Conservation (phyloP, 2,888 invertebrate genomes). For the Orthosia cruda region DNA sequence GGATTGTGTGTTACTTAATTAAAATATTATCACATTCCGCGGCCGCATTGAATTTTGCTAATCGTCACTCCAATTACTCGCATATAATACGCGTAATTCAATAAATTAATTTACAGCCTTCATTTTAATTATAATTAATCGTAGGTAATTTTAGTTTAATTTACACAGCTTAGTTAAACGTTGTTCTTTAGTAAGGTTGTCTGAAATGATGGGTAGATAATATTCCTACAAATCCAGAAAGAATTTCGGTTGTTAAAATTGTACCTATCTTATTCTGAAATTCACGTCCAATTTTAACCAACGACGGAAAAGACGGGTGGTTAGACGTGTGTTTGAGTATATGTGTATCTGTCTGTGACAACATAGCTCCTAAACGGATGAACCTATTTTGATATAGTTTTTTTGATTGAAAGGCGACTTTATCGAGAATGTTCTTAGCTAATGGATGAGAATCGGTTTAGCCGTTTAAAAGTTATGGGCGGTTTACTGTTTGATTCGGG, state of each 20-base stretch:
- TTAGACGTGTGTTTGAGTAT: no score
- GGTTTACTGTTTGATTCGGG: no score
- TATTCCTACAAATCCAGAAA: no score
- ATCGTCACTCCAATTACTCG: conserved; percentile 7
- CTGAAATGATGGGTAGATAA: neutral
- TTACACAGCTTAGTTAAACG: neutral
- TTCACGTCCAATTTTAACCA: neutral
- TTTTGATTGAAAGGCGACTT: no score
- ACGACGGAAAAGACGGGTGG: no score
- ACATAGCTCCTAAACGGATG: no score
- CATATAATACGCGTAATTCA: conserved; percentile 10
- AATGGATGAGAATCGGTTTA: no score
- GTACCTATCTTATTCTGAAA: neutral
- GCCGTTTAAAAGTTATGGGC: no score
- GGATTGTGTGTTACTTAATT: neutral
- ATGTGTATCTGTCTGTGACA: no score
- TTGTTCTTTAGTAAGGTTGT: neutral
- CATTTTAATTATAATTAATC: neutral
- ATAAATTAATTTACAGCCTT: neutral
- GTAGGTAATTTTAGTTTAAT: conserved; percentile 16
- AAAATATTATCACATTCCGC: neutral
- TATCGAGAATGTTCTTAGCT: no score
- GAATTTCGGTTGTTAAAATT: neutral
- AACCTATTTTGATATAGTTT: no score
- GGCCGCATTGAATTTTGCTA: neutral